A percentile compares a stretch with the other conserved stretches of the same genome.
Conservation (phyloP, 2,797 vertebrate species). For the Petrocephalus schoutedeni region DNA sequence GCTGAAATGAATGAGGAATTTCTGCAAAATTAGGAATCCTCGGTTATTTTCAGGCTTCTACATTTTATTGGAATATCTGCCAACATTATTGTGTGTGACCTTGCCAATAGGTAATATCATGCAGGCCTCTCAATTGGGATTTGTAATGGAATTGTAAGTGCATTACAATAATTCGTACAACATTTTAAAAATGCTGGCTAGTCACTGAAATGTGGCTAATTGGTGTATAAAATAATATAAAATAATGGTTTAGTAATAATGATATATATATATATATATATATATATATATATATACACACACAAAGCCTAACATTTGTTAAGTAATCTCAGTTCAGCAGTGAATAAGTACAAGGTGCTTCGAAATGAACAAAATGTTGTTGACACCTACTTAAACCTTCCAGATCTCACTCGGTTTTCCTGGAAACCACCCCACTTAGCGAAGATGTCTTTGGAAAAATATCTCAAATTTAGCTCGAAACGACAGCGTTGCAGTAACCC, state of each 20-base stretch:
- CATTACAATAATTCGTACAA: not conserved
- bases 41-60: not conserved
- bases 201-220: not conserved
- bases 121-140: not conserved
- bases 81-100: not conserved
- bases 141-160: not conserved
- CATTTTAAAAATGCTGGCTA: not conserved
- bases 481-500: not conserved
- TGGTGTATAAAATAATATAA: not conserved
- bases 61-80: not conserved
- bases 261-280: too few species aligned
- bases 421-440: not conserved
- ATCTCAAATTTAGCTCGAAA: constrained; percentile 7
- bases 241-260: not conserved
- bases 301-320: not conserved
- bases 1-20: not conserved
- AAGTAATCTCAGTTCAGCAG: not conserved
- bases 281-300: not conserved
- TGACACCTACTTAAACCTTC: not conserved
- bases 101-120: not conserved
- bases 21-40: not conserved
- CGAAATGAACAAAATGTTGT: not conserved
- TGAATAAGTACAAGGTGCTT: not conserved
- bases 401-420: not conserved
- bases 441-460: not conserved